Evolutionary conservation across 1,140 invertebrate species (phyloP).

Genomic region (Temnothorax nylanderi): DNA sequence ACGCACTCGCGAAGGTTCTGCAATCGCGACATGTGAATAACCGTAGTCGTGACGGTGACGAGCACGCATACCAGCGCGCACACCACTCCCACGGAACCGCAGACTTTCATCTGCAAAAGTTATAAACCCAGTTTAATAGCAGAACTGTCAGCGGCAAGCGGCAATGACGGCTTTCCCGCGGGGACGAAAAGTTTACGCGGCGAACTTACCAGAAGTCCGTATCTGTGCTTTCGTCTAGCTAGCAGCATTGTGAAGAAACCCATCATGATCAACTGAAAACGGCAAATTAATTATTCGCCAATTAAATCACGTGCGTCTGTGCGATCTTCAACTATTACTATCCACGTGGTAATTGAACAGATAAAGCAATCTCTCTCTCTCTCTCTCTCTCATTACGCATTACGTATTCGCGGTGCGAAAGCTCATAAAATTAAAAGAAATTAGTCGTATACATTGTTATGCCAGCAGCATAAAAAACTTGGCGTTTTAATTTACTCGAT

Average conservation of each 20-base stretch:
- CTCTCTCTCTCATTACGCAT: not conserved
- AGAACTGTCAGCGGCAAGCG: constrained; percentile 18
- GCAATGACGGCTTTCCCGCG: constrained; percentile 14
- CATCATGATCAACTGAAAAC: constrained; percentile 91
- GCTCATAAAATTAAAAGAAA: constrained; percentile 4
- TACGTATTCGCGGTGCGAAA: not conserved
- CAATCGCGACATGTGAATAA: constrained; percentile 96
- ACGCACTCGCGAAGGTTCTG: constrained; percentile 95
- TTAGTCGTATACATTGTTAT: not conserved
- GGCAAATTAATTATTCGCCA: constrained; percentile 14
- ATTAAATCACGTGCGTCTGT: too few relatives aligned
- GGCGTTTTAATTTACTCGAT: not conserved
- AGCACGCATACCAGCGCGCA: constrained; percentile 94
- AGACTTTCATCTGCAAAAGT: constrained; percentile 92
- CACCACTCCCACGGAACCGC: constrained; percentile 93
- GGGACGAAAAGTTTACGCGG: constrained; percentile 22
- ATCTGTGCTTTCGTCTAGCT: constrained; percentile 93
- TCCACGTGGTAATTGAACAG: not conserved
- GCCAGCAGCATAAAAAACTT: not conserved
- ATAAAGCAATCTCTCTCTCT: not conserved
- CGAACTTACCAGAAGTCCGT: constrained; percentile 92
- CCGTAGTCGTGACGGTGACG: constrained; percentile 96
- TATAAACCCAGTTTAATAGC: constrained; percentile 67
- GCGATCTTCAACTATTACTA: not conserved
- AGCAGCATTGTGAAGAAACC: constrained; percentile 94